Evolutionary conservation across 1,140 invertebrate species (phyloP), one percentile per base, ranked within the genome.

Genomic region (Polypedilum pembai): DNA sequence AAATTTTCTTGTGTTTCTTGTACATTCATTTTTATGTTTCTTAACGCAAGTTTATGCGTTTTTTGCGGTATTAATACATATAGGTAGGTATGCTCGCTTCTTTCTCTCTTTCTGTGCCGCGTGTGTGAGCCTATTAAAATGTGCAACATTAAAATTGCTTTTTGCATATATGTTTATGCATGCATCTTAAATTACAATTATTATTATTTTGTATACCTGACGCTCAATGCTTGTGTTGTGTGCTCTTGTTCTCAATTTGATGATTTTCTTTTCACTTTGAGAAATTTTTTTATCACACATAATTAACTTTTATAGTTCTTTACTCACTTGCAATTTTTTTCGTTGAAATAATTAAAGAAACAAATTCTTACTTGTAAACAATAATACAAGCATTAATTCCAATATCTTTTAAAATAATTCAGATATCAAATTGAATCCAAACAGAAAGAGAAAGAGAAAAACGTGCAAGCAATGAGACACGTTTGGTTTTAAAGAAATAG

Each of bases 81-180:
- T 33, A 33, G 24, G 5, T 33, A 33, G 24, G 24, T 33, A 33
- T 33, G 24, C 24, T 33, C 24, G 20, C 65, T 8, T 21, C 8
- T 21, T 69, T 69, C n/a, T n/a, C 18, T 66, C 7, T 2, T 18
- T 66, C 8, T 69, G 17, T 20, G 17, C 65, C 65, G 65, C 65
- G 65, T 69, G 24, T 33, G 24, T 33, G 24, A 33, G 65, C 65
- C 65, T 18, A 69, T 69, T 69, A 20, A 56, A 69, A 69, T 69
- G 17, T 21, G 65, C n/a, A 69, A 69, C 65, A 69, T 69, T 69
- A 69, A 69, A 69, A 69, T 21, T 69, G 65, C 65, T 20, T 69
- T 33, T 69, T 69, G 65, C 65, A 69, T 69, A 20, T 21, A 69
- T 56, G 10, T 56, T 3, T 33, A 33, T 33, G n/a, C 45, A 15